A percentile compares a stretch with the other conserved stretches of the same genome.
Evolutionary conservation across 2,888 invertebrate genomes (phyloP).

Genomic region (Litoditis marina): DNA sequence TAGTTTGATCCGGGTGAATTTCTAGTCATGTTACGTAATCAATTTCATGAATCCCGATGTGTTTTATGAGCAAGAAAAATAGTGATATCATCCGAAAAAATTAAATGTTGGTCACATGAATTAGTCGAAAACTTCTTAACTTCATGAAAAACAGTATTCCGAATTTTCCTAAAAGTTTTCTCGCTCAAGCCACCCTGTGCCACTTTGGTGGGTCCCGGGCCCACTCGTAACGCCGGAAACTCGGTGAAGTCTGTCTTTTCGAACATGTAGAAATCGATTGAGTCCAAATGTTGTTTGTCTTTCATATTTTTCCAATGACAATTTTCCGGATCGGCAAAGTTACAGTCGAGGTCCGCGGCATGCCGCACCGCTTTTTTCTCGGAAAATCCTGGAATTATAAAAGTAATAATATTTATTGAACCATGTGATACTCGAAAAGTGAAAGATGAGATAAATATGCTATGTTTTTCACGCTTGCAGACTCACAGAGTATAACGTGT

Average conservation of each 20-base stretch:
- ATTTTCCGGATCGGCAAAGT: constrained; percentile 48
- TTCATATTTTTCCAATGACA: constrained; percentile 58
- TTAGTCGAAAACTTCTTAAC: too few relatives aligned
- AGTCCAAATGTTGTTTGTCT: constrained; percentile 28
- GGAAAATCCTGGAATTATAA: constrained; percentile 27
- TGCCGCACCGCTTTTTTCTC: constrained; percentile 44
- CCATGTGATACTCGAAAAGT: neutral
- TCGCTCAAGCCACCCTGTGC: too few relatives aligned
- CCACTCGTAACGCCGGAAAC: constrained; percentile 56
- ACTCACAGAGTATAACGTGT: too few relatives aligned
- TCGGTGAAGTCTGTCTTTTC: constrained; percentile 57
- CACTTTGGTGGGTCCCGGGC: constrained; percentile 58
- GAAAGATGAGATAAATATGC: neutral
- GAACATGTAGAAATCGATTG: constrained; percentile 57
- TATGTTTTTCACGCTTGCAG: too few relatives aligned
- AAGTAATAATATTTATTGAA: neutral
- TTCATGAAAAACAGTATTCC: too few relatives aligned
- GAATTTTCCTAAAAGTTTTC: too few relatives aligned
- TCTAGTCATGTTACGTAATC: too few relatives aligned
- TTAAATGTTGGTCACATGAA: neutral
- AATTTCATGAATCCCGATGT: too few relatives aligned
- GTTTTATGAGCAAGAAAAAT: too few relatives aligned
- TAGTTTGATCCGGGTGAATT: too few relatives aligned
- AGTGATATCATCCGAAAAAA: neutral
- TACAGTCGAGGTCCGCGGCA: constrained; percentile 54